Percentiles rank a stretch among this genome's conserved stretches.
Evolutionary conservation across 2,797 vertebrate genomes (phyloP).

Genomic region (Carcharodon carcharias): DNA sequence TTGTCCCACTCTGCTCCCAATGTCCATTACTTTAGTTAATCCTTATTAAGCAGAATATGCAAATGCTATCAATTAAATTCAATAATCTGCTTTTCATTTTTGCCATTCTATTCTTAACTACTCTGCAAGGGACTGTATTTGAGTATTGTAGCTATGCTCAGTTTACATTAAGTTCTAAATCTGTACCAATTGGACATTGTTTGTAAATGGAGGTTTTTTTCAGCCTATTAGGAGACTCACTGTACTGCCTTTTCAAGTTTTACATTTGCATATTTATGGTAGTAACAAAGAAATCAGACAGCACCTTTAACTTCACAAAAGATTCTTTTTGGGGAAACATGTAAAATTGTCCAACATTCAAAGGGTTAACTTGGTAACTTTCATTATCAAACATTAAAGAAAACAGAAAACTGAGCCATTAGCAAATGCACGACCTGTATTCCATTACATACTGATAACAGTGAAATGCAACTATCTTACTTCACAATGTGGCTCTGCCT

Average conservation of each 20-base stretch:
- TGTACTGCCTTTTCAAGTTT: not conserved
- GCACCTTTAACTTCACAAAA: not conserved
- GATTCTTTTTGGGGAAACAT: not conserved
- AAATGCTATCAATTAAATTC: conserved; percentile 4
- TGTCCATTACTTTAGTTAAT: not conserved
- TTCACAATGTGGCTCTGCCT: conserved; percentile 7
- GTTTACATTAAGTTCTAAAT: not conserved
- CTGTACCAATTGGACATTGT: not conserved
- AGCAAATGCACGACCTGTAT: not conserved
- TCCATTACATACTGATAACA: conserved; percentile 6
- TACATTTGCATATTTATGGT: not conserved
- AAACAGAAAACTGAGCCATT: not conserved
- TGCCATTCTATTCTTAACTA: not conserved
- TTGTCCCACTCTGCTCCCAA: not conserved
- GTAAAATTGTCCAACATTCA: not conserved
- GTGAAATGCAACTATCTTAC: not conserved
- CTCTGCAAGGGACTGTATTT: not conserved
- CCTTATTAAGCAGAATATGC: not conserved
- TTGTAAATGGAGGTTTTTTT: not conserved
- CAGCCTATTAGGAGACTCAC: not conserved
- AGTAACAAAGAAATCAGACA: not conserved
- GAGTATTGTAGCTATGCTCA: too few species aligned
- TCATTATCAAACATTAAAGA: not conserved
- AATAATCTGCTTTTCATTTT: not conserved
- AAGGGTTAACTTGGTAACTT: not conserved